Evolutionary conservation across 2,888 invertebrate species (phyloP).

Genomic region (Apodemia duryi): DNA sequence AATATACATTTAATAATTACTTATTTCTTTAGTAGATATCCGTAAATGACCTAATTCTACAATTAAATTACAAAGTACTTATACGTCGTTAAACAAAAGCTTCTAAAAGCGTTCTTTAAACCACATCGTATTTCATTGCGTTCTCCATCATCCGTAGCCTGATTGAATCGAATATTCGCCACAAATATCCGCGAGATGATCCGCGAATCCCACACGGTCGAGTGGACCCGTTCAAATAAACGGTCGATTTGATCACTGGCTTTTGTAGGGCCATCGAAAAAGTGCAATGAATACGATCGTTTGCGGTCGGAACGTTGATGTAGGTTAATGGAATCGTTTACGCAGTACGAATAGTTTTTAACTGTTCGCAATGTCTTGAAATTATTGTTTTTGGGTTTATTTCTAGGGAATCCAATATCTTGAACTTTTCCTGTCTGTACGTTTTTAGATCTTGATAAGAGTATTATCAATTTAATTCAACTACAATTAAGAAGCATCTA

Average conservation of each 20-base stretch:
- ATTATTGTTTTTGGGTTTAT: background rate
- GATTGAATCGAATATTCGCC: constrained; percentile 35
- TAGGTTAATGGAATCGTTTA: constrained; percentile 41
- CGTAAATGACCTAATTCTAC: too few relatives aligned
- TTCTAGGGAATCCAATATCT: too few relatives aligned
- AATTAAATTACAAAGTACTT: too few relatives aligned
- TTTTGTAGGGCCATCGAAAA: constrained; percentile 40
- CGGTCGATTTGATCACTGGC: constrained; percentile 59
- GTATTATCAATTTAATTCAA: too few relatives aligned
- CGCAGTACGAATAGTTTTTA: background rate
- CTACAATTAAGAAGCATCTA: too few relatives aligned
- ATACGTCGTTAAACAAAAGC: too few relatives aligned
- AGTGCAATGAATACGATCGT: constrained; percentile 40
- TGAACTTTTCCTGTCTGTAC: too few relatives aligned
- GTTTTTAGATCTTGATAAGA: too few relatives aligned
- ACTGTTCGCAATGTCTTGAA: background rate
- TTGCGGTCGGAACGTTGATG: constrained; percentile 35
- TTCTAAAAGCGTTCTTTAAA: constrained; percentile 3
- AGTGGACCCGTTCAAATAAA: constrained; percentile 55
- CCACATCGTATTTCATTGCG: constrained; percentile 11
- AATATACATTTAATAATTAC: too few relatives aligned
- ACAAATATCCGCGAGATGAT: constrained; percentile 35
- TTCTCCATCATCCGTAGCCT: constrained; percentile 29
- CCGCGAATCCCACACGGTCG: constrained; percentile 38
- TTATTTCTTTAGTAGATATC: too few relatives aligned